Base-by-base conservation (phyloP, 2,888 invertebrate genomes). In the Polia nebulosa region DNA sequence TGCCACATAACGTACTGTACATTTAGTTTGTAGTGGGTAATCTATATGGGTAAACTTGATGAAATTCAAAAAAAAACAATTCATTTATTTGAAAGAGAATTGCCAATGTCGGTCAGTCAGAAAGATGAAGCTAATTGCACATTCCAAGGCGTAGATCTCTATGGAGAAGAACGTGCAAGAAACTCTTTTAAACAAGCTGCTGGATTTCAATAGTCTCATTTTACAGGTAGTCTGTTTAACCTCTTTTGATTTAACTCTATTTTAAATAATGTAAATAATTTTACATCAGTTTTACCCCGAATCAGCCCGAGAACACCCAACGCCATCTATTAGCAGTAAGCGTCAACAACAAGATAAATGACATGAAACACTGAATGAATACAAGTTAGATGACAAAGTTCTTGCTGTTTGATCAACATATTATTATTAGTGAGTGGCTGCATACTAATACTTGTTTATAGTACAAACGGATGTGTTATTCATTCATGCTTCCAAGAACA, bases 401-500 rank as follows among this genome's bases (percentile, higher is more conserved):
- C 55, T 57, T 39, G 57, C 32, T 47, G 55, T 66, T 69, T 52
- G 39, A 69, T 60, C 64, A 52, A 64, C 59, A 49, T 56, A 62
- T 25, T 53, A 57, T 66, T 69, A 70, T 72, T 71, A 68, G 52
- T 73, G 32, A 80, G 27, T 51, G 67, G 32, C 27, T 60, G 72
- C 59, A 67, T 74, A 57, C 20, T 63, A 61, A 76, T 68, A 17
- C 59, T 59, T 72, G 67, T 72, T 72, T 78, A 72, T 62, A 63
- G 66, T 63, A 63, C 60, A 66, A 81, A 76, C 75, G 76, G 85
- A 80, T 80, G 58, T 76, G 51, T 76, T 73, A 74, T 63, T 79
- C 70, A 75, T 67, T 78, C 72, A 57, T 44, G 55, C 39, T 85
- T 81, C 76, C 58, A 39, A 85, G 78, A 71, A 83, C 78, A 75